Evolutionary conservation across 1,140 invertebrate species (phyloP).

Genomic region (Hycleus cichorii): DNA sequence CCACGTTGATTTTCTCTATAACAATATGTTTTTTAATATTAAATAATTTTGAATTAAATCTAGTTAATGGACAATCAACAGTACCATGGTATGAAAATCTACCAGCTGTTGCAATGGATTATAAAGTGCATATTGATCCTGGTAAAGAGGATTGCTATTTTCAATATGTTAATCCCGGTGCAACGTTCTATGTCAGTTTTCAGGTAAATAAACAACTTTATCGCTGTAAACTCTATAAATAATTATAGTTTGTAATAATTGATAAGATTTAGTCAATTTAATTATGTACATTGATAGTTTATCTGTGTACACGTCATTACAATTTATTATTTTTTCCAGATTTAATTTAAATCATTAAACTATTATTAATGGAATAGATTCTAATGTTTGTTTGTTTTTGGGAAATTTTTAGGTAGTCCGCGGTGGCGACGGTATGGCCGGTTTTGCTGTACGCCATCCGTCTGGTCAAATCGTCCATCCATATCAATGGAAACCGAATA

Average conservation of each 20-base stretch:
- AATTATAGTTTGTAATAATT: no score
- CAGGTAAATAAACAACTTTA: constrained; percentile 57
- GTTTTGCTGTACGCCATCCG: constrained; percentile 83
- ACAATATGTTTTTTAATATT: constrained; percentile 6
- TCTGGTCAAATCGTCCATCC: constrained; percentile 76
- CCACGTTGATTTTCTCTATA: constrained; percentile 9
- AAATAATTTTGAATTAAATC: constrained; percentile 6
- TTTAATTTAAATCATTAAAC: no score
- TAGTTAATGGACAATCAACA: constrained; percentile 19
- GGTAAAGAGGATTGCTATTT: constrained; percentile 93
- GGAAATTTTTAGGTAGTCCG: constrained; percentile 57
- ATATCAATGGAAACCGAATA: constrained; percentile 79
- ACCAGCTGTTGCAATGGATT: constrained; percentile 88
- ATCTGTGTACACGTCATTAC: no score
- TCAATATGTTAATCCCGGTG: constrained; percentile 83
- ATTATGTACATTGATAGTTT: no score
- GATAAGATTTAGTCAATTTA: no score
- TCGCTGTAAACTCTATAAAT: no score
- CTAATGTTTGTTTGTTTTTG: background rate
- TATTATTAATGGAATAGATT: no score
- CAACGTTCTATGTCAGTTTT: constrained; percentile 90
- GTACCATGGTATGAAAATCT: constrained; percentile 69
- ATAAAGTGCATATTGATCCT: constrained; percentile 88
- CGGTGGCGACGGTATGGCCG: constrained; percentile 87
- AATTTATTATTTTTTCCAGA: no score